These are phyloP conservation scores for Acomys russatus DNA, from an alignment of 2,797 vertebrate genomes.

Conservation along the genomic window DNA sequence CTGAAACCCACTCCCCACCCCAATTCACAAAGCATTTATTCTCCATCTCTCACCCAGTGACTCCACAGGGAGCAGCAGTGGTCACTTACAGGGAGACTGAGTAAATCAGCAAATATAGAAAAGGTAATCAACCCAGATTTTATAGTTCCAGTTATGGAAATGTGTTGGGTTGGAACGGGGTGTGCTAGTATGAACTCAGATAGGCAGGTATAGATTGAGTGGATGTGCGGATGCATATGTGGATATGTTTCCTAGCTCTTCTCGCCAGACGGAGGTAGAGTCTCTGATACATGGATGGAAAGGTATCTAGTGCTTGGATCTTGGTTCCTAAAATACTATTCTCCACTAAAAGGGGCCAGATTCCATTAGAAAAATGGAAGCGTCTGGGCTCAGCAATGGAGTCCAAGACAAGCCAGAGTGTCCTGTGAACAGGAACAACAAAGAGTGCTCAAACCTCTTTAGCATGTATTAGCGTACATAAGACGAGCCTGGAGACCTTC, in stretches of 20 bases:
- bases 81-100: not conserved
- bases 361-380: not conserved
- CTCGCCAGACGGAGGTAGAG: slow-evolving; percentile 6
- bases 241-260: slow-evolving; percentile 47
- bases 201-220: not conserved
- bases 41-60: not conserved
- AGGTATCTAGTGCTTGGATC: not conserved
- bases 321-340: slow-evolving; percentile 36
- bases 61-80: not conserved
- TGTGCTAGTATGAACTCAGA: not conserved
- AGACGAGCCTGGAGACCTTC: not conserved
- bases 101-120: slow-evolving; percentile 4
- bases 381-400: not conserved
- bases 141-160: slow-evolving; percentile 27
- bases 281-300: not conserved
- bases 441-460: not conserved
- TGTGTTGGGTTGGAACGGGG: not conserved
- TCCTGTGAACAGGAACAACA: not conserved
- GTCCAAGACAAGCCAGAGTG: not conserved
- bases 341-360: slow-evolving; percentile 14
- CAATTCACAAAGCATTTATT: slow-evolving; percentile 21
- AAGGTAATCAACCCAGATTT: not conserved
- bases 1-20: not conserved
- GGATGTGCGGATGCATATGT: not conserved
- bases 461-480: not conserved